Conservation (phyloP, 1,140 invertebrate species). For the Pseudomyrmex concolor region DNA sequence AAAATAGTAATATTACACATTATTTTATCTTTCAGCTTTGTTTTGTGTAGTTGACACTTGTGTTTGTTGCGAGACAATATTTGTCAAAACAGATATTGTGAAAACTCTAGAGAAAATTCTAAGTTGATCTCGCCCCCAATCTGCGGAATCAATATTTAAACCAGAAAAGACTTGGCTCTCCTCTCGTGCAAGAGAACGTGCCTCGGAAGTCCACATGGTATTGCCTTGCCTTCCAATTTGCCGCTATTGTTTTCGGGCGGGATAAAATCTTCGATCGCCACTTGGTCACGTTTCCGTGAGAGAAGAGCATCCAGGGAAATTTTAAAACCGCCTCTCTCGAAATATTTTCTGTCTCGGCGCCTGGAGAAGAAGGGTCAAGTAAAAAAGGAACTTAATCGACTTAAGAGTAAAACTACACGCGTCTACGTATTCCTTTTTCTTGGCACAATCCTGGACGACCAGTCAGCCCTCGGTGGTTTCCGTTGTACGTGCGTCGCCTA, state of each 20-base stretch:
- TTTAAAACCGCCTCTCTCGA: constrained; percentile 40
- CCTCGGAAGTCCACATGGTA: constrained; percentile 40
- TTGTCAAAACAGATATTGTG: constrained; percentile 2
- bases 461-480: constrained; percentile 62
- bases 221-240: constrained; percentile 55
- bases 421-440: constrained; percentile 61
- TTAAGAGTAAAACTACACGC: constrained; percentile 61
- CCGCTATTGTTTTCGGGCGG: constrained; percentile 52
- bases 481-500: constrained; percentile 79
- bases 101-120: constrained; percentile 44
- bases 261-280: constrained; percentile 64
- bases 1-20: constrained; percentile 9
- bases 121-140: constrained; percentile 46
- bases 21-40: background rate
- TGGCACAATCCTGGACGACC: constrained; percentile 54
- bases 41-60: background rate
- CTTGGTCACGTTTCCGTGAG: constrained; percentile 46
- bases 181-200: constrained; percentile 44
- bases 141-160: constrained; percentile 59
- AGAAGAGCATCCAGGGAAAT: constrained; percentile 26
- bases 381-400: constrained; percentile 66
- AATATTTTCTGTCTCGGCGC: constrained; percentile 51
- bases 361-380: constrained; percentile 18
- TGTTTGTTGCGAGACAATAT: background rate
- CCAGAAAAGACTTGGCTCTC: constrained; percentile 38